Evolutionary conservation across 2,113 vertebrate species (phyloP).

Genomic region (Pogona vitticeps): DNA sequence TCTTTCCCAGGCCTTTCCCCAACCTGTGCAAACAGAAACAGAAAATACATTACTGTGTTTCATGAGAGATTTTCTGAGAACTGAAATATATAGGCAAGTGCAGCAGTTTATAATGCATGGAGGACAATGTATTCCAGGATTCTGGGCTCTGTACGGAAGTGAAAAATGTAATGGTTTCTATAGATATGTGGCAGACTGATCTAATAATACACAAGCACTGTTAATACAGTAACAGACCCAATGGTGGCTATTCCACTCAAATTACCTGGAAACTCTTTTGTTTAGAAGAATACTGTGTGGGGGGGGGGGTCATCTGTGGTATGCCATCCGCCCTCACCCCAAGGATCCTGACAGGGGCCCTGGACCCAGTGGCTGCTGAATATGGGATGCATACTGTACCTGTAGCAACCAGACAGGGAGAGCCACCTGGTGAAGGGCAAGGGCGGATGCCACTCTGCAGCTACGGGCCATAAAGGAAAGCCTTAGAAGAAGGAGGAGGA

Average conservation of each 20-base stretch:
- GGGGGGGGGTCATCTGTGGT: too few species aligned
- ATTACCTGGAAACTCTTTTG: background rate
- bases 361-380: too few species aligned
- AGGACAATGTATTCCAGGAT: background rate
- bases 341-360: too few species aligned
- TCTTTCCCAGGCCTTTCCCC: constrained; percentile 77
- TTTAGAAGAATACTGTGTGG: background rate
- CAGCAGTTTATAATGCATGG: background rate
- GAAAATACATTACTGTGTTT: background rate
- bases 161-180: background rate
- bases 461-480: too few species aligned
- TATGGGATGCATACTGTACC: too few species aligned
- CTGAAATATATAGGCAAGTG: background rate
- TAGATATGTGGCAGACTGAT: background rate
- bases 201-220: background rate
- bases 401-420: too few species aligned
- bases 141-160: background rate
- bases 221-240: background rate
- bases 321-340: background rate
- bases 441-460: too few species aligned
- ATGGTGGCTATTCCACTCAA: background rate
- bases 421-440: too few species aligned
- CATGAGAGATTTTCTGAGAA: background rate
- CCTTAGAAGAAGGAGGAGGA: too few species aligned
- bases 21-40: constrained; percentile 67